Evolutionary conservation across 2,888 invertebrate genomes (phyloP), one percentile per base, ranked within the genome.

Genomic region (Athalia rosae): DNA sequence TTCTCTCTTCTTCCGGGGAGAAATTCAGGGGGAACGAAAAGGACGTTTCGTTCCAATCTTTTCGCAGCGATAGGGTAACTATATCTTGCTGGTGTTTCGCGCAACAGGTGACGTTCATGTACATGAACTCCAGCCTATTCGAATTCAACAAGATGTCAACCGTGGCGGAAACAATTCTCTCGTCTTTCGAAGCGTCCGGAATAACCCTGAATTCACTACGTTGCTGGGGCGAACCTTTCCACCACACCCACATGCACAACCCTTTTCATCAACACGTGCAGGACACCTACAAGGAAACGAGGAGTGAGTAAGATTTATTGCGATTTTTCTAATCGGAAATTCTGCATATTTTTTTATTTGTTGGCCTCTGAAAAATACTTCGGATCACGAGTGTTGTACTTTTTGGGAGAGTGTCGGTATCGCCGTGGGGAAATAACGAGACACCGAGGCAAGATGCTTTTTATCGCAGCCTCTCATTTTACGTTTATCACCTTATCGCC

Each of bases 211-310:
- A 94, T 50, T 92, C 93, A 74, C 90, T 92, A 7, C 91, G 91
- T 64, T 92, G 92, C 66, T 95, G 95, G 95, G 91, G 91, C 78
- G 92, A 92, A 43, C 94, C 95, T 3, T 96, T 96, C 90, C 95
- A 96, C 90, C 95, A 96, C 85, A 95, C 95, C 80, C 95, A 96
- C 89, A 93, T 93, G 85, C 93, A 93, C 69, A 98, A 98, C 91
- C 98, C 98, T 0, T 98, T 98, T 89, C 92, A 94, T 84, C 92
- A 94, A 77, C 93, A 97, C 81, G 95, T 98, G 56, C 93, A 94
- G 77, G 94, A 95, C 82, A 97, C 97, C 0, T 95, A 95, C 87
- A 92, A 92, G 80, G 95, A 96, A 84, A 95, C 97, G n/a, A 92
- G 98, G 92, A 97, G 98, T 98, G 91, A 94, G 95, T 92, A 81